Base-by-base conservation (phyloP, 2,888 invertebrate genomes). In the Philhelius pedissequus region DNA sequence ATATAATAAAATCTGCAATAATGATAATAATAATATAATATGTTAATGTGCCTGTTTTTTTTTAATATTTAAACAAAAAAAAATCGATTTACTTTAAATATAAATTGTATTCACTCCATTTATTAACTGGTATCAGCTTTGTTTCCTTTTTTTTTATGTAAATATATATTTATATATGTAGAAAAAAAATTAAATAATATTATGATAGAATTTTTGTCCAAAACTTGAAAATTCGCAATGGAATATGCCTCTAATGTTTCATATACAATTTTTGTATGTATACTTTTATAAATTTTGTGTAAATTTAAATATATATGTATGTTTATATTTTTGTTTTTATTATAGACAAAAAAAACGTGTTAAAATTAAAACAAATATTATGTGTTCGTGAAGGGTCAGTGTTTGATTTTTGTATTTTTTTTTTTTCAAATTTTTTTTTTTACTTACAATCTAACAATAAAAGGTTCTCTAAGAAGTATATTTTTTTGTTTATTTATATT, bases 21-120 rank as follows among this genome's bases (percentile, higher is more conserved):
- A 84, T 83, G 74, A 83, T 79, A 73, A 77, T 81, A 83, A 82
- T 82, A 68, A 71, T 80, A 70, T 68, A 77, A 78, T 83, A 80
- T 84, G 84, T 84, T 80, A 84, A 84, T 84, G 84, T 84, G 84
- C 84, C 80, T 84, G 84, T 80, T 84, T 77, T 79, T 48, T 38
- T 18, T n/a, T 54, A n/a, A n/a, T n/a, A n/a, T 54, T 27, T 54
- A 56, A 56, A 38, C 45, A 22, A 64, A 66, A 58, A 81, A 77
- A 68, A 77, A 71, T 76, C 68, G 64, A 66, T 71, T 70, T 68
- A 56, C 22, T 66, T 32, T 54, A 35, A 25, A 48, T 35, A 70
- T 69, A 70, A 68, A 81, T 60, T 78, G 58, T 75, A 69, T 64
- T 82, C 48, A 48, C 48, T 79, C 40, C 62, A 43, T 69, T 76